Evolutionary conservation across 2,888 invertebrate species (phyloP).

Genomic region (Cepaea hortensis): DNA sequence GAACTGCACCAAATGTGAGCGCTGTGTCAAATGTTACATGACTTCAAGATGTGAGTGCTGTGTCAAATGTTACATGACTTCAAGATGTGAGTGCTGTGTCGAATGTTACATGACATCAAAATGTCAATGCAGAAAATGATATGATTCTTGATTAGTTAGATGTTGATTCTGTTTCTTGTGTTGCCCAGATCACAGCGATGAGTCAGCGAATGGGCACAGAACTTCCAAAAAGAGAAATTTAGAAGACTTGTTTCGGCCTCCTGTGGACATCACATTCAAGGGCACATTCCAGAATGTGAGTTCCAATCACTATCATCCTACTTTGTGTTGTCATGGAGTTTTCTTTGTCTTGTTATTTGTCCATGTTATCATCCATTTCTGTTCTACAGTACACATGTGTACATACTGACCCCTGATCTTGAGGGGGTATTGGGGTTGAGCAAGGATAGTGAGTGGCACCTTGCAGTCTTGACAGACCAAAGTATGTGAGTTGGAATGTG

Average conservation of each 20-base stretch:
- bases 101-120: no score
- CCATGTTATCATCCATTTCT: no score
- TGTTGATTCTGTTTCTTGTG: not conserved
- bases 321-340: not conserved
- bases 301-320: not conserved
- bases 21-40: no score
- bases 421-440: not conserved
- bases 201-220: conserved; percentile 37
- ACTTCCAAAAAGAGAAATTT: conserved; percentile 79
- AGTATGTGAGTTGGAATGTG: no score
- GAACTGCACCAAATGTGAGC: no score
- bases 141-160: not conserved
- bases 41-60: no score
- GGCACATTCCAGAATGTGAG: conserved; percentile 80
- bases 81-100: no score
- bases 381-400: no score
- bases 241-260: conserved; percentile 84
- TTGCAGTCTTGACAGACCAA: no score
- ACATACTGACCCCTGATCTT: not conserved
- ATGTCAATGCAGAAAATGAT: no score
- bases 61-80: no score
- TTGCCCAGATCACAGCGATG: conserved; percentile 35
- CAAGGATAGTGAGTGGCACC: not conserved
- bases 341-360: not conserved
- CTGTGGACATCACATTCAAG: conserved; percentile 82